phyloP scores from a whole-genome alignment of 1,140 invertebrate genomes.

The Magallana gigas region DNA sequence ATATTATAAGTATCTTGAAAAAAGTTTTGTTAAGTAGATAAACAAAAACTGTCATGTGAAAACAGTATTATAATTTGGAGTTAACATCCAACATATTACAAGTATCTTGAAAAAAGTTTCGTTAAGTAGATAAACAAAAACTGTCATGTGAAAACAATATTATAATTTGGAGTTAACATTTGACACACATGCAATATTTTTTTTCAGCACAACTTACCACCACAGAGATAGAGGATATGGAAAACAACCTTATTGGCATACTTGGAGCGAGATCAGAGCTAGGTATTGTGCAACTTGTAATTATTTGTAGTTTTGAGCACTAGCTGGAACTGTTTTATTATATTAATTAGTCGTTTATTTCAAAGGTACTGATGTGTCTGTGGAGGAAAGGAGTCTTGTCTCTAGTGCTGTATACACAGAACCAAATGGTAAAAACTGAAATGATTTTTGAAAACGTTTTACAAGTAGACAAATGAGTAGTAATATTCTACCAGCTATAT shows the following conservation, averaged over 20 bases:
- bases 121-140: background rate
- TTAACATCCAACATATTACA: background rate
- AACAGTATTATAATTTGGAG: too few species aligned
- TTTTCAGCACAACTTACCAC: background rate
- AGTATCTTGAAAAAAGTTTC: too few species aligned
- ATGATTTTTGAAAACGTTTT: background rate
- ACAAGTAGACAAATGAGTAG: background rate
- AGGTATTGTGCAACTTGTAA: background rate
- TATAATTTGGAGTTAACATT: background rate
- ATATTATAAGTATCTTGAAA: too few species aligned
- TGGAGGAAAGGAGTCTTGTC: background rate
- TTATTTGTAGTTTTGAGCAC: background rate
- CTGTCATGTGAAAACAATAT: background rate
- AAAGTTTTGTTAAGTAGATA: background rate
- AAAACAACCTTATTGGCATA: constrained; percentile 3
- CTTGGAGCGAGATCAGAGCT: background rate
- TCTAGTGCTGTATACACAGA: background rate
- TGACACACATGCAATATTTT: background rate
- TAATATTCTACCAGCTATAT: background rate
- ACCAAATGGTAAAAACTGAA: background rate
- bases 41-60: too few species aligned
- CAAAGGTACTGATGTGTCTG: background rate
- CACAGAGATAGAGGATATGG: background rate
- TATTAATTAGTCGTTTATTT: background rate
- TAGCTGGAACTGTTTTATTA: background rate